Percentiles rank a stretch among this genome's conserved stretches.
Conservation (phyloP, 2,113 vertebrate species). For the Seriola dumerili region DNA sequence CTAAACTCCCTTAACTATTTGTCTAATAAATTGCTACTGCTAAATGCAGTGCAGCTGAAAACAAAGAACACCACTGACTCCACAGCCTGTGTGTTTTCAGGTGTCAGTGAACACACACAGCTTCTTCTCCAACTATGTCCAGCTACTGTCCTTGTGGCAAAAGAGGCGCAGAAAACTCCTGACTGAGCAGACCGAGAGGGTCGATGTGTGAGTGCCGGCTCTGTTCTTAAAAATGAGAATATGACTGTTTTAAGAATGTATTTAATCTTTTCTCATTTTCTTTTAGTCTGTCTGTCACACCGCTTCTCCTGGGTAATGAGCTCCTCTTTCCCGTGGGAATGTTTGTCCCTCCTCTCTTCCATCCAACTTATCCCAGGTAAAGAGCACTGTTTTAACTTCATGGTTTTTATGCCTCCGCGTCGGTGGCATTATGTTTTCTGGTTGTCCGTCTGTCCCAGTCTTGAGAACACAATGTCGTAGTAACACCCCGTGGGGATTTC, state of each 20-base stretch:
- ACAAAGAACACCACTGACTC: neutral
- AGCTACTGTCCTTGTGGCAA: constrained; percentile 78
- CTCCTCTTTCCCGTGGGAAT: constrained; percentile 84
- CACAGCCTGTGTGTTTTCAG: constrained; percentile 57
- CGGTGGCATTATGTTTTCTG: no score
- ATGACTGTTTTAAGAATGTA: neutral
- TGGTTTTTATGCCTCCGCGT: no score
- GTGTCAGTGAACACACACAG: constrained; percentile 64
- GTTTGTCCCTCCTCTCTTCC: constrained; percentile 83
- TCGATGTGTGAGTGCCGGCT: constrained; percentile 71
- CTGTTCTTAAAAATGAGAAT: neutral
- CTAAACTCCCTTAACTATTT: no score
- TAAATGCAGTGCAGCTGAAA: neutral
- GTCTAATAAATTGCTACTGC: no score
- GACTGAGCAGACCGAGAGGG: constrained; percentile 35
- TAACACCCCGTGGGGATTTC: no score
- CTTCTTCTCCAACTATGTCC: constrained; percentile 85
- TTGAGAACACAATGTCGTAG: no score
- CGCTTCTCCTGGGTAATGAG: constrained; percentile 66
- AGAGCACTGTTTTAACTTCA: neutral
- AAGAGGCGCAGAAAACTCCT: constrained; percentile 71
- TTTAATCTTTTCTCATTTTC: constrained; percentile 9
- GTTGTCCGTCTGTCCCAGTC: no score
- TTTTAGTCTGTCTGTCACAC: constrained; percentile 77
- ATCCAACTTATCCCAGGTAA: constrained; percentile 84